Evolutionary conservation across 64 coral and sea anemone genomes (phyloP).

Genomic region (Porites lutea): DNA sequence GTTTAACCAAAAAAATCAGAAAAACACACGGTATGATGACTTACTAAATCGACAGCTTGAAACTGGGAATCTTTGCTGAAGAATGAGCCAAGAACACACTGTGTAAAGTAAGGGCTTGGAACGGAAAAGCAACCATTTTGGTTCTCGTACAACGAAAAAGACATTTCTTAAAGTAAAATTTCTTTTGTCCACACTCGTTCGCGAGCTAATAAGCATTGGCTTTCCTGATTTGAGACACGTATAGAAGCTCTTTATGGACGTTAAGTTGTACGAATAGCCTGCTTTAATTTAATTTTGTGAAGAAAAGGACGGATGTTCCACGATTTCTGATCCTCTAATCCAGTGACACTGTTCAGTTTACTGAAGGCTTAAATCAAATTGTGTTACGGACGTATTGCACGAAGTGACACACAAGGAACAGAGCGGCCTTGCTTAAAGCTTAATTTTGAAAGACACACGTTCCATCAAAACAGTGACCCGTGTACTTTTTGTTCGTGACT

Average conservation of each 20-base stretch:
- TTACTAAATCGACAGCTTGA: conserved; percentile 24
- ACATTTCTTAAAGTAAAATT: conserved; percentile 1
- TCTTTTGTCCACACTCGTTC: conserved; percentile 14
- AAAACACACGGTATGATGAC: background rate
- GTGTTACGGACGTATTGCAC: conserved; percentile 27
- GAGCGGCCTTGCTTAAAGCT: background rate
- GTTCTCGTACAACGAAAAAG: background rate
- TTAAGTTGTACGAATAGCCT: conserved; percentile 17
- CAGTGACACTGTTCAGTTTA: conserved; percentile 38
- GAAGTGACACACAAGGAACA: conserved; percentile 29
- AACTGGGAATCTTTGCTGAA: conserved; percentile 4
- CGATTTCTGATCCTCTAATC: conserved; percentile 14
- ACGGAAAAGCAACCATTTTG: background rate
- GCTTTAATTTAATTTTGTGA: conserved; percentile 47
- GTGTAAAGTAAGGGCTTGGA: background rate
- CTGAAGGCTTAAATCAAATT: conserved; percentile 35
- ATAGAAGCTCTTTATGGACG: conserved; percentile 11
- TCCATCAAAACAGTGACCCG: background rate
- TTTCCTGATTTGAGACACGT: conserved; percentile 25
- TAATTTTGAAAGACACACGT: conserved; percentile 18
- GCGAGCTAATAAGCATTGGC: background rate
- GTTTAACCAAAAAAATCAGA: background rate
- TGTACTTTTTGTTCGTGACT: background rate
- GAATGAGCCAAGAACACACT: conserved; percentile 1
- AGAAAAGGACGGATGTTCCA: conserved; percentile 38